phyloP scores from a whole-genome alignment of 1,140 invertebrate genomes.

The Papilio aristodemus region DNA sequence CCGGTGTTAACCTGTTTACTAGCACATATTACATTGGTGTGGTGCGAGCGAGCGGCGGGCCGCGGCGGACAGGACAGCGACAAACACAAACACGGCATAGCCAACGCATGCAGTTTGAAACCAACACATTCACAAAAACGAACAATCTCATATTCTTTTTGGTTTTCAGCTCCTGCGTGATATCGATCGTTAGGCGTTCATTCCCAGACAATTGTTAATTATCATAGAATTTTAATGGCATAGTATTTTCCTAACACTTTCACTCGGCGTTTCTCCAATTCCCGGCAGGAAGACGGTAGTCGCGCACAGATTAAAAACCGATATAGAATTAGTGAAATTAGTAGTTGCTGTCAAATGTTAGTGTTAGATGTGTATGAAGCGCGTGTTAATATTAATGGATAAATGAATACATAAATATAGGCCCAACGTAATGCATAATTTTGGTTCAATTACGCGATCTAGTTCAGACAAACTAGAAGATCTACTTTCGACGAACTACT shows the following conservation, averaged over 20 bases:
- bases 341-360: slow-evolving; percentile 13
- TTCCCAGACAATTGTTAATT: slow-evolving; percentile 31
- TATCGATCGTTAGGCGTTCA: slow-evolving; percentile 34
- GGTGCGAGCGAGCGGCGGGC: slow-evolving; percentile 24
- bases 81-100: slow-evolving; percentile 33
- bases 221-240: slow-evolving; percentile 28
- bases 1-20: slow-evolving; percentile 23
- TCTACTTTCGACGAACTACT: slow-evolving; percentile 31
- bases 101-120: slow-evolving; percentile 34
- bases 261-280: slow-evolving; percentile 27
- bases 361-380: slow-evolving; percentile 29
- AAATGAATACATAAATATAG: slow-evolving; percentile 34
- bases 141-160: slow-evolving; percentile 26
- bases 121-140: slow-evolving; percentile 17
- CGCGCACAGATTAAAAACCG: slow-evolving; percentile 28
- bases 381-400: slow-evolving; percentile 16
- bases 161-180: slow-evolving; percentile 30
- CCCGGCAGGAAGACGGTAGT: slow-evolving; percentile 33
- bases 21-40: slow-evolving; percentile 30
- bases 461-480: slow-evolving; percentile 1
- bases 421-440: slow-evolving; percentile 10
- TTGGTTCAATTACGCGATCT: slow-evolving; percentile 15
- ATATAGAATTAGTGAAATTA: slow-evolving; percentile 26
- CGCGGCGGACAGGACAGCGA: slow-evolving; percentile 15
- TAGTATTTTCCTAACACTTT: slow-evolving; percentile 22